These are phyloP conservation scores for Megaceryle torquata DNA, from an alignment of 2,113 vertebrate genomes.

Conservation along the genomic window DNA sequence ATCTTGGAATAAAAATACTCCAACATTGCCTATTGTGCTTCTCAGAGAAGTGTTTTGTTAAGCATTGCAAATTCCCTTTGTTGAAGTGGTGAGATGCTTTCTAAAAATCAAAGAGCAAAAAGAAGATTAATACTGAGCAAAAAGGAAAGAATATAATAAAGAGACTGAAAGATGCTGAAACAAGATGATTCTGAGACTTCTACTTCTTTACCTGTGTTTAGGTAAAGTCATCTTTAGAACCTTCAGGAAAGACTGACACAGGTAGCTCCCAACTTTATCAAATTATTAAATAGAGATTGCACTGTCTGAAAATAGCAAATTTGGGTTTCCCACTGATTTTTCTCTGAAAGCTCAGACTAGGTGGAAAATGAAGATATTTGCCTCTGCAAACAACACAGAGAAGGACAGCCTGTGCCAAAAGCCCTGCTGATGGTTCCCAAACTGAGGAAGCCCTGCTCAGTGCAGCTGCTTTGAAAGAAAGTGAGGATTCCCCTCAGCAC, in stretches of 20 bases:
- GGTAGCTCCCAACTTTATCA: not conserved
- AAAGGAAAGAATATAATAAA: not conserved
- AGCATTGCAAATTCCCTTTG: not conserved
- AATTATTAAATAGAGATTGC: not conserved
- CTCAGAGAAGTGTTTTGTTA: conserved; percentile 1
- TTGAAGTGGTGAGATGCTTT: not conserved
- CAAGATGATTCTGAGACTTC: not conserved
- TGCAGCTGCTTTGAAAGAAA: not conserved
- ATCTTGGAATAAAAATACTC: conserved; percentile 17
- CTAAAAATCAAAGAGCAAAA: not conserved
- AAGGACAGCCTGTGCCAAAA: not conserved
- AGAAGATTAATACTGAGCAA: not conserved
- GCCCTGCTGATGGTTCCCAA: not conserved
- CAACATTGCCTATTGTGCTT: not conserved
- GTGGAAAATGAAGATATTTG: not conserved
- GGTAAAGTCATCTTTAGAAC: not conserved
- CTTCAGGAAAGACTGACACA: not conserved
- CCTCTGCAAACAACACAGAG: not conserved
- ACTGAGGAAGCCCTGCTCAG: not conserved
- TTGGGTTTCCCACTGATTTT: not conserved
- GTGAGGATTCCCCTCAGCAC: not conserved
- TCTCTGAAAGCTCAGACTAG: not conserved
- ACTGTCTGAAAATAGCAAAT: not conserved
- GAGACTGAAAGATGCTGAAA: not conserved
- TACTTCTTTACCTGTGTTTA: not conserved